phyloP scores from a whole-genome alignment of 2,113 vertebrate species.

The Perca flavescens region DNA sequence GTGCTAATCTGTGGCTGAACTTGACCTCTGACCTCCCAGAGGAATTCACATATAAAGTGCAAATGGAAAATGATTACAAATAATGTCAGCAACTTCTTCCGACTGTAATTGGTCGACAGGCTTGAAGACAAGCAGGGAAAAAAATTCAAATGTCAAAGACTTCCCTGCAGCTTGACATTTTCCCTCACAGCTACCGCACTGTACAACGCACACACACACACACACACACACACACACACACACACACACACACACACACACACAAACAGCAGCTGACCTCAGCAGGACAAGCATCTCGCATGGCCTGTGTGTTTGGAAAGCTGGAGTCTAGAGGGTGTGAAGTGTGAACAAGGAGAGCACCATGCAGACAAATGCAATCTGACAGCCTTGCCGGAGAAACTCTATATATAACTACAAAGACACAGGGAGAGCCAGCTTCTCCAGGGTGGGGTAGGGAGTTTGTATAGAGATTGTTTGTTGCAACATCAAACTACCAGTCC shows the following conservation, averaged over 20 bases:
- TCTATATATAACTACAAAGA: slow-evolving; percentile 79
- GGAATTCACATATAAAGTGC: not conserved
- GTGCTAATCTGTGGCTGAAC: not conserved
- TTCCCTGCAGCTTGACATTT: slow-evolving; percentile 62
- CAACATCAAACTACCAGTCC: slow-evolving; percentile 30
- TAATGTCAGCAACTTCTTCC: not conserved
- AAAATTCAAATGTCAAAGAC: slow-evolving; percentile 33
- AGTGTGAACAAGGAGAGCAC: slow-evolving; percentile 68
- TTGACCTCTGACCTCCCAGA: not conserved
- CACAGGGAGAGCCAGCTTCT: slow-evolving; percentile 57
- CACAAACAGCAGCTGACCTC: slow-evolving; percentile 57
- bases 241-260: slow-evolving; percentile 11
- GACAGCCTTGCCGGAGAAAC: slow-evolving; percentile 71
- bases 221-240: slow-evolving; percentile 20
- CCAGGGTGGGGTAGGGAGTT: slow-evolving; percentile 21
- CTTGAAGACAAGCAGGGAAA: not conserved
- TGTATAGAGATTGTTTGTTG: slow-evolving; percentile 34
- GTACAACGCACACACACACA: slow-evolving; percentile 17
- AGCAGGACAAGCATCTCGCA: slow-evolving; percentile 55
- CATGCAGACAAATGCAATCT: slow-evolving; percentile 70
- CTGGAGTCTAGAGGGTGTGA: slow-evolving; percentile 59
- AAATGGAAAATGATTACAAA: not conserved
- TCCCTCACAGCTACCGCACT: slow-evolving; percentile 5
- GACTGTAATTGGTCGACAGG: not conserved
- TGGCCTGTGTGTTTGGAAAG: slow-evolving; percentile 47